A percentile compares a stretch with the other conserved stretches of the same genome.
These are phyloP conservation scores for Lutjanus campechanus DNA, from an alignment of 2,797 vertebrate genomes.

Conservation along the genomic window DNA sequence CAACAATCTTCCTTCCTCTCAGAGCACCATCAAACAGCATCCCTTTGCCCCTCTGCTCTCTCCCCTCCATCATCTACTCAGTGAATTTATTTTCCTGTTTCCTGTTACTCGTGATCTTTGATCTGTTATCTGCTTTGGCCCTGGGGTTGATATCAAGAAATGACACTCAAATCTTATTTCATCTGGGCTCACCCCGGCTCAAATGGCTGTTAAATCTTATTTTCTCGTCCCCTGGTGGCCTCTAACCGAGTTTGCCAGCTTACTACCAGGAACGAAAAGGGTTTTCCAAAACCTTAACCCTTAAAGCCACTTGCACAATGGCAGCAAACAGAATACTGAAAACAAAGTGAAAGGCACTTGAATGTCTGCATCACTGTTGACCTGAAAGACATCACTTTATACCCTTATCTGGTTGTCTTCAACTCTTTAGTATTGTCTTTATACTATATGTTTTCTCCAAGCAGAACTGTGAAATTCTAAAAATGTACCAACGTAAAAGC, in stretches of 20 bases:
- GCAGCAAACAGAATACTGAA: constrained; percentile 4
- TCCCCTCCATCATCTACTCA: constrained; percentile 30
- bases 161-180: constrained; percentile 72
- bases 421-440: neutral
- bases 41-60: neutral
- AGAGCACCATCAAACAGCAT: constrained; percentile 1
- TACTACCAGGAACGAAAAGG: constrained; percentile 68
- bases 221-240: constrained; percentile 51
- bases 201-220: constrained; percentile 69
- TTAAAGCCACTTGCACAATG: constrained; percentile 22
- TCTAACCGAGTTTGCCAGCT: constrained; percentile 64
- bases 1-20: neutral
- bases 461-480: neutral
- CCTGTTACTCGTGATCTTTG: constrained; percentile 58
- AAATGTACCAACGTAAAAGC: neutral
- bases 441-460: neutral
- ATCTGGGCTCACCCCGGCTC: constrained; percentile 47
- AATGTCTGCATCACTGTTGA: neutral
- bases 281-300: constrained; percentile 50
- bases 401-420: neutral
- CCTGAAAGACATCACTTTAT: neutral
- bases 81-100: constrained; percentile 33
- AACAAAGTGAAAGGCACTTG: neutral
- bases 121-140: constrained; percentile 62
- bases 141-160: constrained; percentile 67